phyloP scores from a whole-genome alignment of 1,140 invertebrate genomes.

The Conus ventricosus region DNA sequence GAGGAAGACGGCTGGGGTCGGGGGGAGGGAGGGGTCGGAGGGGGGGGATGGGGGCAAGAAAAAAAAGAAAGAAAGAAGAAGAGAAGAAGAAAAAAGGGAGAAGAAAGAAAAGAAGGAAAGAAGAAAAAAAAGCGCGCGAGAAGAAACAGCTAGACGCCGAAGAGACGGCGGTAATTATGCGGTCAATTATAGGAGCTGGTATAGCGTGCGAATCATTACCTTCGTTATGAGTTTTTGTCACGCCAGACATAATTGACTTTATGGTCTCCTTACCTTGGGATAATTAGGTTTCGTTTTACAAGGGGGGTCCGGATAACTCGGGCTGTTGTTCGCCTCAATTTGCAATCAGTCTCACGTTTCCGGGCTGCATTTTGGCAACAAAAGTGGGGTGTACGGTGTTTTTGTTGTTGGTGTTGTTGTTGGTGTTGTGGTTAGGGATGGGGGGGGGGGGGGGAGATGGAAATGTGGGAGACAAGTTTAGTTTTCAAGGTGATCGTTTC shows the following conservation, averaged over 20 bases:
- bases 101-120: neutral
- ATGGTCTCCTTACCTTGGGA: neutral
- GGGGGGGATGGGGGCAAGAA: too few relatives aligned
- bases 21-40: too few relatives aligned
- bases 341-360: too few relatives aligned
- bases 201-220: slow-evolving; percentile 10
- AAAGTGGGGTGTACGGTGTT: too few relatives aligned
- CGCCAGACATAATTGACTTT: slow-evolving; percentile 1
- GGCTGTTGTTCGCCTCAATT: too few relatives aligned
- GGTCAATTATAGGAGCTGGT: neutral
- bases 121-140: neutral
- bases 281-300: slow-evolving; percentile 11
- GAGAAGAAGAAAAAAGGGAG: neutral
- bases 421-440: too few relatives aligned
- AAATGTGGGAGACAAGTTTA: too few relatives aligned
- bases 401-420: too few relatives aligned
- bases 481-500: neutral
- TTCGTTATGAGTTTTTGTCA: slow-evolving; percentile 11
- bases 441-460: too few relatives aligned
- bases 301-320: neutral
- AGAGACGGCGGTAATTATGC: neutral
- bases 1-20: too few relatives aligned
- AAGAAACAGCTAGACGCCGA: neutral
- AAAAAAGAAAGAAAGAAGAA: neutral
- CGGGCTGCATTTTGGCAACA: too few relatives aligned